A percentile compares a stretch with the other conserved stretches of the same genome.
Evolutionary conservation across 64 coral and sea anemone species (phyloP).

Genomic region (Dendronephthya gigantea): DNA sequence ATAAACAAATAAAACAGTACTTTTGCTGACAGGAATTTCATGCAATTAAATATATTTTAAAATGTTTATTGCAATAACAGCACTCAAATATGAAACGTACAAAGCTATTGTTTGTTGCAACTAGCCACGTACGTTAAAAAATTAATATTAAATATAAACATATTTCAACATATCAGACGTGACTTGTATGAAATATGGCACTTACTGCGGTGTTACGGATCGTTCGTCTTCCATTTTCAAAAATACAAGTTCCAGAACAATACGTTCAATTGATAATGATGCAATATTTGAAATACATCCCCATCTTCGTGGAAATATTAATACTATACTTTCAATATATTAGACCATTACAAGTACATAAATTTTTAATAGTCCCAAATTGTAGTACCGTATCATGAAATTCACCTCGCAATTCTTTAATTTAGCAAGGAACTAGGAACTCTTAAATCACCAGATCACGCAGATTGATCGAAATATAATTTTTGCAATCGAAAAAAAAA

Average conservation of each 20-base stretch:
- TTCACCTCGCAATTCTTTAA: too few species aligned
- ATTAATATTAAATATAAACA: background rate
- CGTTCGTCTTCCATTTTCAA: background rate
- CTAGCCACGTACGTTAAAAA: too few species aligned
- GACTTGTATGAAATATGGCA: background rate
- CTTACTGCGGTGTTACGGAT: slow-evolving; percentile 6
- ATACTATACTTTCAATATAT: background rate
- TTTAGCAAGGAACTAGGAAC: background rate
- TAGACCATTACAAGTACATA: background rate
- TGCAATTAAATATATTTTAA: too few species aligned
- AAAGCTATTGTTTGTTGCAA: too few species aligned
- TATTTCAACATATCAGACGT: background rate
- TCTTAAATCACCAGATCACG: background rate
- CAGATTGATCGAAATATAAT: background rate
- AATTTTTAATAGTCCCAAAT: slow-evolving; percentile 4
- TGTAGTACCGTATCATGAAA: too few species aligned
- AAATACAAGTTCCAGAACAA: background rate
- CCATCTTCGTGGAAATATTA: background rate
- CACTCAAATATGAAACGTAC: too few species aligned
- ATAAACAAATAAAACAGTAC: too few species aligned
- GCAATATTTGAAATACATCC: background rate
- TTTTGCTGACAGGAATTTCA: too few species aligned
- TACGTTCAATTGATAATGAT: background rate
- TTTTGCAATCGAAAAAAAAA: background rate
- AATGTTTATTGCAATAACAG: too few species aligned